Evolutionary conservation across 2,797 vertebrate species (phyloP).

Genomic region (Uromys caudimaculatus): DNA sequence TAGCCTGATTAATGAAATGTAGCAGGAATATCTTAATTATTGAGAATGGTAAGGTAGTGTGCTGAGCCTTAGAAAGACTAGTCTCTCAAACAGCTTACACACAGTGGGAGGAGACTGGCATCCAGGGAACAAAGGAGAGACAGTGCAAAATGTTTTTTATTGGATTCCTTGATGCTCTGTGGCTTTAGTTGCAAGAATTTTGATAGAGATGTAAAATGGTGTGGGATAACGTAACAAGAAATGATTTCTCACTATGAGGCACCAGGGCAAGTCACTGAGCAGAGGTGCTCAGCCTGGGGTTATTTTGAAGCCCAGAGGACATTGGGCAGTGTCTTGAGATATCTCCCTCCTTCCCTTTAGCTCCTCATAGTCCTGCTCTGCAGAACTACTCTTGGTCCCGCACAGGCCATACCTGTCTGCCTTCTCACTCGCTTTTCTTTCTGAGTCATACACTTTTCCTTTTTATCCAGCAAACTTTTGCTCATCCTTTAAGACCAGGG

Average conservation of each 20-base stretch:
- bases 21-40: background rate
- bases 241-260: background rate
- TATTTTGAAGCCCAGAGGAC: background rate
- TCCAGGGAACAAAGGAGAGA: background rate
- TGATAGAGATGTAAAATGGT: background rate
- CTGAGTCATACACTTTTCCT: background rate
- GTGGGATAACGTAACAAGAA: background rate
- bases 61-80: background rate
- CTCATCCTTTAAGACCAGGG: background rate
- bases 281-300: constrained; percentile 12
- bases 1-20: background rate
- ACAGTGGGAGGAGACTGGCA: background rate
- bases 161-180: background rate
- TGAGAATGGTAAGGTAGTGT: background rate
- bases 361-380: background rate
- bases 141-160: background rate
- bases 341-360: background rate
- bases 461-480: background rate
- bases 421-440: background rate
- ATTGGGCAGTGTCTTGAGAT: constrained; percentile 23
- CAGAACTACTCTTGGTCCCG: background rate
- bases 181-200: constrained; percentile 15
- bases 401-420: no score
- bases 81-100: background rate
- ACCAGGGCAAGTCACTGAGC: background rate